Base-by-base conservation (phyloP, 1,140 invertebrate species). In the Rhagoletis pomonella region DNA sequence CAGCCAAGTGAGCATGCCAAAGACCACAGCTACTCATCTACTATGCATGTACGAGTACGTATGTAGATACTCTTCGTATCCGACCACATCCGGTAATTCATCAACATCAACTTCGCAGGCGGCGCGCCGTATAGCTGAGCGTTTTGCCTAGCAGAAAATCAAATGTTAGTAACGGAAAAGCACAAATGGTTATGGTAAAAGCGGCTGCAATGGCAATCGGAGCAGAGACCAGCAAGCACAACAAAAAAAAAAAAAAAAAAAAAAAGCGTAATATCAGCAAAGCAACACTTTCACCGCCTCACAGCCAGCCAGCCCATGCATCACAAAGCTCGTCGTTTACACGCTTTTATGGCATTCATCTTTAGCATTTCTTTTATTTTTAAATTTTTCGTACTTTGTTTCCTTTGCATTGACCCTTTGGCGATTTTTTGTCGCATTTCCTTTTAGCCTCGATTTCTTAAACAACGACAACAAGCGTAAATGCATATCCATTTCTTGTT, bases 381-480 rank as follows among this genome's bases (percentile, higher is more conserved):
- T n/a, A n/a, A n/a, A n/a, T 62, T 62, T n/a, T n/a, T n/a, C n/a
- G n/a, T n/a, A n/a, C n/a, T n/a, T n/a, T n/a, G n/a, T n/a, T n/a
- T n/a, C n/a, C n/a, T n/a, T n/a, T n/a, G n/a, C n/a, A 55, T 81
- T 81, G 73, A 81, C 73, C 73, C 73, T 81, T 81, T 81, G 73
- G 73, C 73, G 50, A 17, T 81, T 17, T 58, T 55, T 55, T 81
- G 73, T n/a, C 50, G 47, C 47, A n/a, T 17, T 81, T 81, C 50
- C 17, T 55, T 47, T 69, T 69, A 39, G 3, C 42, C 47, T 58
- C 73, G 50, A 81, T 81, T 55, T 55, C 9, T 44, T 44, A 42
- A 69, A 29, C 47, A 29, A 50, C 4, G 55, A 81, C 47, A 81
- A 81, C 50, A 55, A 81, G 50, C n/a, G 19, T 9, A 12, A 44